Evolutionary conservation across 2,888 invertebrate species (phyloP).

Genomic region (Mimachlamys varia): DNA sequence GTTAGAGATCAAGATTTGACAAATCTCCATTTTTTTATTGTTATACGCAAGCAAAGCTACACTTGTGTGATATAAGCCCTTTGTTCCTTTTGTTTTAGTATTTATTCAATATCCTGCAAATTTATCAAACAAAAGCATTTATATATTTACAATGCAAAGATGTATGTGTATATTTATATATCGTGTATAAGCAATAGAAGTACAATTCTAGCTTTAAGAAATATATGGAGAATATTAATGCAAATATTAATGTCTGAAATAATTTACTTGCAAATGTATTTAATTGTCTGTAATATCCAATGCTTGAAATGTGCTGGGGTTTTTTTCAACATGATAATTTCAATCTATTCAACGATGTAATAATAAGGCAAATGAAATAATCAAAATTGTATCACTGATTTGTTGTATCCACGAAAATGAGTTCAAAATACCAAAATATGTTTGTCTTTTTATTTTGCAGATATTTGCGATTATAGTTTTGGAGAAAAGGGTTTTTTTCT

Average conservation of each 20-base stretch:
- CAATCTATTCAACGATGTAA: no score
- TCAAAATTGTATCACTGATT: not conserved
- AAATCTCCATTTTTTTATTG: not conserved
- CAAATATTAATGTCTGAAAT: not conserved
- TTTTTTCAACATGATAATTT: not conserved
- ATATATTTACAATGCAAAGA: slow-evolving; percentile 21
- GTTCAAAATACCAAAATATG: not conserved
- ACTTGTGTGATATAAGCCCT: not conserved
- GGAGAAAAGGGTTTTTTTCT: not conserved
- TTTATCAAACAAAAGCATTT: not conserved
- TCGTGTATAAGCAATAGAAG: not conserved
- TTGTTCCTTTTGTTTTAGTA: not conserved
- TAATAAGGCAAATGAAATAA: not conserved
- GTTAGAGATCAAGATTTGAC: not conserved
- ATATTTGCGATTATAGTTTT: not conserved
- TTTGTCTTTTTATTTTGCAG: not conserved
- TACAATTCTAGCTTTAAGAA: slow-evolving; percentile 26
- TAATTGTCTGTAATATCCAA: not conserved
- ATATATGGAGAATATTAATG: not conserved
- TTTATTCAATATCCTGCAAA: not conserved
- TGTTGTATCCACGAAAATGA: not conserved
- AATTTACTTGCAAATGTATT: not conserved
- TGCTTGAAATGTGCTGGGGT: not conserved
- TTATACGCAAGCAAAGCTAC: not conserved
- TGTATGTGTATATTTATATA: not conserved